Conservation (phyloP, 53 echinoderm and acorn worm species). For the Actinopyga echinites region DNA sequence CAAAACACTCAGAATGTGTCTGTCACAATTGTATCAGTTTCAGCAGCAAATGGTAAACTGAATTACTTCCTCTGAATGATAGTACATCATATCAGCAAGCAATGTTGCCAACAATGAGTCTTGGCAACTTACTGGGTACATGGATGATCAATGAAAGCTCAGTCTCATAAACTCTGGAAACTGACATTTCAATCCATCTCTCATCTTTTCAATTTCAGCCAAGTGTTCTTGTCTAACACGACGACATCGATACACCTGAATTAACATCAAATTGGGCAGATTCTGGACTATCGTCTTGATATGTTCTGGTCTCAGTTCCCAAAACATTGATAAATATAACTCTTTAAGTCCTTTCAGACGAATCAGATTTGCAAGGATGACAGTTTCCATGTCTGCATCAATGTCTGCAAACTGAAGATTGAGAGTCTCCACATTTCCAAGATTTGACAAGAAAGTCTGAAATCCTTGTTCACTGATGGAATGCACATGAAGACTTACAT, state of each 20-base stretch:
- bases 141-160: neutral
- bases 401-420: constrained; percentile 33
- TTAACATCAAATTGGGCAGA: constrained; percentile 2
- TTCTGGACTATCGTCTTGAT: neutral
- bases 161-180: constrained; percentile 19
- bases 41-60: too few relatives aligned
- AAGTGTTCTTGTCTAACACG: constrained; percentile 1
- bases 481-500: constrained; percentile 3
- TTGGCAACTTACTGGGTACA: too few relatives aligned
- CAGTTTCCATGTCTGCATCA: constrained; percentile 9
- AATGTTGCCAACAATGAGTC: too few relatives aligned
- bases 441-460: neutral
- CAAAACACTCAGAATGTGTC: too few relatives aligned
- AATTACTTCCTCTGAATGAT: too few relatives aligned
- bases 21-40: too few relatives aligned
- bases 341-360: neutral
- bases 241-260: neutral
- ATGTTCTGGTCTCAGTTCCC: constrained; percentile 17
- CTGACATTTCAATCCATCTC: constrained; percentile 25
- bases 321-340: constrained; percentile 31
- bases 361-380: neutral
- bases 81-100: too few relatives aligned
- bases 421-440: neutral
- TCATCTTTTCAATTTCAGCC: constrained; percentile 26
- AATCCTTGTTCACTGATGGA: neutral